These are phyloP conservation scores for Nephrocerus scutellatus DNA, from an alignment of 2,888 invertebrate genomes.

Conservation along the genomic window DNA sequence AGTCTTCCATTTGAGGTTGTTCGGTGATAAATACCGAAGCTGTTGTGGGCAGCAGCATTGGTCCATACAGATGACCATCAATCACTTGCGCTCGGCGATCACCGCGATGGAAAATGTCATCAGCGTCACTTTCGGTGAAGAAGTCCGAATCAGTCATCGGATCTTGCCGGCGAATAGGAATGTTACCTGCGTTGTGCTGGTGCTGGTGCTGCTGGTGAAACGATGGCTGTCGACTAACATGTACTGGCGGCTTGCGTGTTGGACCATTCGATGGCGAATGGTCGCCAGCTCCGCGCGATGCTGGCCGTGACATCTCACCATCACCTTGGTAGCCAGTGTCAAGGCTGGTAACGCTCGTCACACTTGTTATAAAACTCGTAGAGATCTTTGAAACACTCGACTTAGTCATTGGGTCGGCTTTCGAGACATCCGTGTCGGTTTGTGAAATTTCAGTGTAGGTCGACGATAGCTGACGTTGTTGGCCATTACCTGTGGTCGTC, in stretches of 20 bases:
- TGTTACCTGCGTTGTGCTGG: slow-evolving; percentile 46
- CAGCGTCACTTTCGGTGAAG: slow-evolving; percentile 84
- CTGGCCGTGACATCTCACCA: slow-evolving; percentile 82
- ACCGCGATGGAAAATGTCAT: slow-evolving; percentile 61
- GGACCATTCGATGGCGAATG: slow-evolving; percentile 59
- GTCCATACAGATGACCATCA: slow-evolving; percentile 81
- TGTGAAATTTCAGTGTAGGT: slow-evolving; percentile 51
- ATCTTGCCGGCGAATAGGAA: slow-evolving; percentile 64
- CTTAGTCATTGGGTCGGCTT: slow-evolving; percentile 54
- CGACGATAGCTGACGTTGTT: neutral
- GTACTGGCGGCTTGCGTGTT: slow-evolving; percentile 23
- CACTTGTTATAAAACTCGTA: slow-evolving; percentile 75
- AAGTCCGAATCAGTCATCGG: slow-evolving; percentile 90
- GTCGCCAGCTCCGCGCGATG: slow-evolving; percentile 69
- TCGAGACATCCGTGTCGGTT: slow-evolving; percentile 51
- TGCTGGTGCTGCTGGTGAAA: slow-evolving; percentile 38
- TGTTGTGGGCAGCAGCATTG: slow-evolving; percentile 45
- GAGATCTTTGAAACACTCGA: slow-evolving; percentile 60
- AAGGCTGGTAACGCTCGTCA: slow-evolving; percentile 84
- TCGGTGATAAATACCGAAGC: slow-evolving; percentile 50
- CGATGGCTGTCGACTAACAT: slow-evolving; percentile 48
- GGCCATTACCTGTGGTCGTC: neutral
- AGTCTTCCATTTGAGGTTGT: slow-evolving; percentile 61
- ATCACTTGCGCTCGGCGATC: slow-evolving; percentile 77
- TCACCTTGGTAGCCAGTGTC: slow-evolving; percentile 93